Evolutionary conservation across 2,888 invertebrate genomes (phyloP), one percentile per base, ranked within the genome.

Genomic region (Drosophila buzzatii): DNA sequence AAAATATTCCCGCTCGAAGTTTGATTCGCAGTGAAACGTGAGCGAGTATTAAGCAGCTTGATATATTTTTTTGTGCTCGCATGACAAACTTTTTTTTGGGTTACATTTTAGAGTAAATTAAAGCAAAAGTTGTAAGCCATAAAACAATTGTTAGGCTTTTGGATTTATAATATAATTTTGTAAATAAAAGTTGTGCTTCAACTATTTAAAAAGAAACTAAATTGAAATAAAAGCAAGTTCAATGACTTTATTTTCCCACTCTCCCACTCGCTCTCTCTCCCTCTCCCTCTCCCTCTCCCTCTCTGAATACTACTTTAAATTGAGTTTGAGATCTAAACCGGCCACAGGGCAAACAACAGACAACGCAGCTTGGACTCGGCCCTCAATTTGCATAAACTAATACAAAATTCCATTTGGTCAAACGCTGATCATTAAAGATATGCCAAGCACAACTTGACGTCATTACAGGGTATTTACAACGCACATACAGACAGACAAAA

Each of bases 351-450:
- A 55, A 49, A 63, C 14, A 35, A 49, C 10, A 49, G 31, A 37
- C 51, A 52, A n/a, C 59, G 37, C 72, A 66, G 61, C 59, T 75
- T 60, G 57, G 31, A 20, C 63, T 49, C 18, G 31, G 49, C 35
- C 31, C 44, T 23, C n/a, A 67, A 77, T 77, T 78, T 73, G 74
- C 73, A 77, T 76, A 76, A 76, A 73, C 73, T 77, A 70, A 73
- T 77, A 73, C 52, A 60, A 73, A 79, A 77, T 78, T 73, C 76
- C 79, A 77, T 77, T 77, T 78, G 56, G 65, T 56, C 72, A 60
- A 79, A 70, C 69, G 73, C 73, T 79, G 66, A 76, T 73, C 80
- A 71, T 70, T 79, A 76, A 72, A 82, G 85, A 85, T 85, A 82
- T 85, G 79, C 66, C 72, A 81, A 70, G 59, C 71, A 33, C 31